phyloP scores from a whole-genome alignment of 23 tunicate genomes.

The Trididemnum clinides region DNA sequence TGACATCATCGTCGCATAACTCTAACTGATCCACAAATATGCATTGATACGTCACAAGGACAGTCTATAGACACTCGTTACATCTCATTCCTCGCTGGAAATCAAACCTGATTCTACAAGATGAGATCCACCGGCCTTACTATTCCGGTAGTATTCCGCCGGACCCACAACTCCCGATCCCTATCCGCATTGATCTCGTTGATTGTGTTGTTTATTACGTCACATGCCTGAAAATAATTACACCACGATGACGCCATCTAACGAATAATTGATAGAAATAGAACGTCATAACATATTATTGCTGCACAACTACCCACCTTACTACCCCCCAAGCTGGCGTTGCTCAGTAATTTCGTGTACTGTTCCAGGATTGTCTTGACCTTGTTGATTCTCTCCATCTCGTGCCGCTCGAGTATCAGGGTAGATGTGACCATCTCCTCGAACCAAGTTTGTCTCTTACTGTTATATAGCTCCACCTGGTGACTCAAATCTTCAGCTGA shows the following conservation, averaged over 20 bases:
- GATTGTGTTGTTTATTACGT: constrained; percentile 37
- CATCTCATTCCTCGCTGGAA: too few relatives aligned
- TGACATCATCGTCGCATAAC: too few relatives aligned
- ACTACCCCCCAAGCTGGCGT: constrained; percentile 31
- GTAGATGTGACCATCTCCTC: constrained; percentile 90
- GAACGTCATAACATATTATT: too few relatives aligned
- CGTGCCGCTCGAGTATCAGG: constrained; percentile 62
- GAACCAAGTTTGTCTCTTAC: constrained; percentile 70
- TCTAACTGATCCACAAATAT: too few relatives aligned
- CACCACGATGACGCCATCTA: too few relatives aligned
- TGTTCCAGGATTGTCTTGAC: constrained; percentile 35
- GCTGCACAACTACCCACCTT: too few relatives aligned
- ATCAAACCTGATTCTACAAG: too few relatives aligned
- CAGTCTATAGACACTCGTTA: too few relatives aligned
- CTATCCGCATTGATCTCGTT: constrained; percentile 60
- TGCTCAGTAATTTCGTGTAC: constrained; percentile 46
- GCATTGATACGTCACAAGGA: too few relatives aligned
- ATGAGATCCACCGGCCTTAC: constrained; percentile 73
- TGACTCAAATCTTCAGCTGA: constrained; percentile 72
- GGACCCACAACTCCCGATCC: constrained; percentile 87
- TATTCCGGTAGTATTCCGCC: constrained; percentile 64
- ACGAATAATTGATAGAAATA: background rate
- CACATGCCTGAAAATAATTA: constrained; percentile 53
- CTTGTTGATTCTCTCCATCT: constrained; percentile 45
- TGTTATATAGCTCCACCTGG: constrained; percentile 61